Evolutionary conservation across 2,888 invertebrate species (phyloP).

Genomic region (Synanthedon tipuliformis): DNA sequence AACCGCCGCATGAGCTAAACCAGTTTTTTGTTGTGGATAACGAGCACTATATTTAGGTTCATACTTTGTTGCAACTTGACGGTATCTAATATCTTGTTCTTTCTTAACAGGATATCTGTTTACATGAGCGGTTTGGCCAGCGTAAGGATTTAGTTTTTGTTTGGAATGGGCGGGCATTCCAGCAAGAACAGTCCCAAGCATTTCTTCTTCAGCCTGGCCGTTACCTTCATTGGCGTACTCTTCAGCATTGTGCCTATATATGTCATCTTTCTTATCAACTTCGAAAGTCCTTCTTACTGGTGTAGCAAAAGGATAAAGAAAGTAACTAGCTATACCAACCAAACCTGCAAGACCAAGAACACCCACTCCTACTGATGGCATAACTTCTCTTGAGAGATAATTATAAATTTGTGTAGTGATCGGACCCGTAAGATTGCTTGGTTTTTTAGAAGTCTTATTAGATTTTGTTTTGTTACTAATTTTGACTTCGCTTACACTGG

Average conservation of each 20-base stretch:
- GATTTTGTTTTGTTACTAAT: constrained; percentile 69
- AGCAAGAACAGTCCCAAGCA: constrained; percentile 79
- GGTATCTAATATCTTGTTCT: constrained; percentile 58
- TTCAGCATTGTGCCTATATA: constrained; percentile 76
- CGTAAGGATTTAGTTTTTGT: constrained; percentile 56
- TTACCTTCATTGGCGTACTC: constrained; percentile 75
- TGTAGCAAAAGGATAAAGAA: constrained; percentile 79
- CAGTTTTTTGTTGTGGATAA: constrained; percentile 62
- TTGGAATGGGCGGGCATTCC: constrained; percentile 73
- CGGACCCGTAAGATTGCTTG: constrained; percentile 61
- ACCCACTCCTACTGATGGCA: constrained; percentile 84
- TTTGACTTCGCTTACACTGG: constrained; percentile 43
- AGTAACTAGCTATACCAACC: constrained; percentile 81
- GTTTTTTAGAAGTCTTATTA: constrained; percentile 46
- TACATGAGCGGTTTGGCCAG: constrained; percentile 45
- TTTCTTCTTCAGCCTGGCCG: constrained; percentile 82
- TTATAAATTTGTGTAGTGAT: constrained; percentile 81
- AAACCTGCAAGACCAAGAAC: constrained; percentile 79
- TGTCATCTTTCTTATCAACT: constrained; percentile 72
- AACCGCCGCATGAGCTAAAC: constrained; percentile 58
- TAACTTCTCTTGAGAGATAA: constrained; percentile 81
- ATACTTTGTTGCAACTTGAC: constrained; percentile 48
- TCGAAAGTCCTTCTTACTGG: constrained; percentile 76
- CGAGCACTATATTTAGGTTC: constrained; percentile 51
- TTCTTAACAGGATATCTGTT: constrained; percentile 52